These are phyloP conservation scores for Emys orbicularis DNA, from an alignment of 2,797 vertebrate genomes.

Conservation along the genomic window DNA sequence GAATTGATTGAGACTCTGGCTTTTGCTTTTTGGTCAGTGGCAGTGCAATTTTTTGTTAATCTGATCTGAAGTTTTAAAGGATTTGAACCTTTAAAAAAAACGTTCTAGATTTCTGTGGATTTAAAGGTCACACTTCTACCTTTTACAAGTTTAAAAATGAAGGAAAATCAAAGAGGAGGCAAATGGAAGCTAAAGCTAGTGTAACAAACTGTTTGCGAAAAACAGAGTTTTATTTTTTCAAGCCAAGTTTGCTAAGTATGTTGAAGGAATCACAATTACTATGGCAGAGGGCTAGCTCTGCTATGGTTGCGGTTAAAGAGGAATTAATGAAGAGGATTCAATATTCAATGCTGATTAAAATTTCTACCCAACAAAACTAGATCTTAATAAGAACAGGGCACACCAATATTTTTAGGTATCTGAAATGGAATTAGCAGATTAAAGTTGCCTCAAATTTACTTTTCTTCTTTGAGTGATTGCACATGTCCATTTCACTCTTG, in stretches of 20 bases:
- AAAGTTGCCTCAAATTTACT: not conserved
- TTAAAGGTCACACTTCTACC: not conserved
- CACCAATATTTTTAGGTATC: rapidly evolving
- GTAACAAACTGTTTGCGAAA: not conserved
- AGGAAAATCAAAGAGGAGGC: not conserved
- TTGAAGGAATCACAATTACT: not conserved
- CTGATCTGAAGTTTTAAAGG: not conserved
- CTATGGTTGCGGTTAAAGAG: not conserved
- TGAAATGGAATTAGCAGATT: not conserved
- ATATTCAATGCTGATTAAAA: not conserved
- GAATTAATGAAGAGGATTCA: not conserved
- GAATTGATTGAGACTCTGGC: not conserved
- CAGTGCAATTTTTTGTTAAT: not conserved
- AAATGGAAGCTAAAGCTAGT: not conserved
- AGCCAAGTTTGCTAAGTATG: not conserved
- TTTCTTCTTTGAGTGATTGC: not conserved
- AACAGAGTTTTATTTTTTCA: not conserved
- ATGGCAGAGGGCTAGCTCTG: not conserved
- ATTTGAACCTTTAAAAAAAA: not conserved
- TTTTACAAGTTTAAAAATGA: not conserved
- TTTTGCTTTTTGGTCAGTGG: not conserved
- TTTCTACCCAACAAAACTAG: not conserved
- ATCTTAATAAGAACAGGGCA: not conserved
- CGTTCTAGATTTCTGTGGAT: not conserved
- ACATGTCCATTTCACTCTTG: not conserved